phyloP scores from a whole-genome alignment of 2,888 invertebrate species.

The Labia minor region DNA sequence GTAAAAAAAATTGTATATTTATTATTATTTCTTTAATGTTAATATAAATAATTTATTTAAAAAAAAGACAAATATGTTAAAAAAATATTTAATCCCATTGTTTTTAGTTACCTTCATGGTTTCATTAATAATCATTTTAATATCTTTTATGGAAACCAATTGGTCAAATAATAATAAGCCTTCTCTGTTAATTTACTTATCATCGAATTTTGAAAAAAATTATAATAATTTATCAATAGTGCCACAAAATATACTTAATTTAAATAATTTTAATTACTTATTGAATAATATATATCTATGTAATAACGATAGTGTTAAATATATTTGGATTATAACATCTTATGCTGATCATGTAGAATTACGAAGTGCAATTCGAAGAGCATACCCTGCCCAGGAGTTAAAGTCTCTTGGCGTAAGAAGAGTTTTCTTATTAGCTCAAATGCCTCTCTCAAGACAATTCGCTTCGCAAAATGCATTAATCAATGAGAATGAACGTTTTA shows the following conservation, averaged over 20 bases:
- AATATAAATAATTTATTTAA: too few relatives aligned
- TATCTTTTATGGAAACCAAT: too few relatives aligned
- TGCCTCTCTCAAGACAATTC: constrained; percentile 28
- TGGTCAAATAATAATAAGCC: too few relatives aligned
- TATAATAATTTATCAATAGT: too few relatives aligned
- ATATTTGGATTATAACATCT: constrained; percentile 52
- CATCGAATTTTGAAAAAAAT: too few relatives aligned
- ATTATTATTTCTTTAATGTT: too few relatives aligned
- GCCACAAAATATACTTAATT: background rate
- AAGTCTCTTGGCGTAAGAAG: constrained; percentile 47
- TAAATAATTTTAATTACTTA: background rate
- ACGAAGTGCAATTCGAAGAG: constrained; percentile 57
- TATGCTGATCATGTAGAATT: constrained; percentile 60
- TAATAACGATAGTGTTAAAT: background rate
- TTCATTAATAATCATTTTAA: too few relatives aligned
- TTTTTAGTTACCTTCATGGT: too few relatives aligned
- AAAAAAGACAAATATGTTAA: too few relatives aligned
- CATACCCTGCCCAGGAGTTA: constrained; percentile 49
- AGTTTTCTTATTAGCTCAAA: constrained; percentile 56
- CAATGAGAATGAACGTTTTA: constrained; percentile 51
- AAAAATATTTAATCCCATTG: too few relatives aligned
- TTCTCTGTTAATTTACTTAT: too few relatives aligned
- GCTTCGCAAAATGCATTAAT: constrained; percentile 46
- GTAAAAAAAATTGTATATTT: too few relatives aligned
- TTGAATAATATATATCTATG: background rate